Evolutionary conservation across 1,140 invertebrate species (phyloP).

Genomic region (Harlomillsia oculata): DNA sequence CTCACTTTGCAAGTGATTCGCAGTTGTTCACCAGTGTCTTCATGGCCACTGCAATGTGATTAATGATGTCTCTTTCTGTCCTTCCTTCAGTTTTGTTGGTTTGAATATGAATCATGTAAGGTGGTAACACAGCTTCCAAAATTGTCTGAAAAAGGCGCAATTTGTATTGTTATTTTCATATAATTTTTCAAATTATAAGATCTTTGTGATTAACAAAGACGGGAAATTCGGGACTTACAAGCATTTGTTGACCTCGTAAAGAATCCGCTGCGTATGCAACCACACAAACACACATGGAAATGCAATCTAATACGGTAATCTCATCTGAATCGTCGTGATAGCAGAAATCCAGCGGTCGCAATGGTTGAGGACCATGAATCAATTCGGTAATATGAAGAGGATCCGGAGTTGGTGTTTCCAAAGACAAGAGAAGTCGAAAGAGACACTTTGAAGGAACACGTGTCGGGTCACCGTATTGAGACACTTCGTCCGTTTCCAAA

Average conservation of each 20-base stretch:
- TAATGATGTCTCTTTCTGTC: conserved; percentile 86
- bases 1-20: conserved; percentile 85
- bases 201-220: neutral
- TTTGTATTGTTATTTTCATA: neutral
- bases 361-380: conserved; percentile 89
- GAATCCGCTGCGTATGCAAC: conserved; percentile 95
- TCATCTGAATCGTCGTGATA: conserved; percentile 93
- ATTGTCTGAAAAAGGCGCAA: conserved; percentile 59
- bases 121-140: conserved; percentile 89
- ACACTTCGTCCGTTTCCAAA: conserved; percentile 81
- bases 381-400: conserved; percentile 87
- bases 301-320: conserved; percentile 84
- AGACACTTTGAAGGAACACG: conserved; percentile 76
- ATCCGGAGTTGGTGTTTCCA: conserved; percentile 87
- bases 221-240: conserved; percentile 50
- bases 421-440: conserved; percentile 80
- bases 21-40: conserved; percentile 93
- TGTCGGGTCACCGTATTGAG: conserved; percentile 54
- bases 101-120: conserved; percentile 88
- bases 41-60: conserved; percentile 86
- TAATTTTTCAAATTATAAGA: neutral
- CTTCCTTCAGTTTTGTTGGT: conserved; percentile 76
- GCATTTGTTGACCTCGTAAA: conserved; percentile 91
- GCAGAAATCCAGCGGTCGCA: conserved; percentile 94
- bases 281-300: conserved; percentile 92